Conservation (phyloP, 2,888 invertebrate genomes). For the Ennomos fuscantarius region DNA sequence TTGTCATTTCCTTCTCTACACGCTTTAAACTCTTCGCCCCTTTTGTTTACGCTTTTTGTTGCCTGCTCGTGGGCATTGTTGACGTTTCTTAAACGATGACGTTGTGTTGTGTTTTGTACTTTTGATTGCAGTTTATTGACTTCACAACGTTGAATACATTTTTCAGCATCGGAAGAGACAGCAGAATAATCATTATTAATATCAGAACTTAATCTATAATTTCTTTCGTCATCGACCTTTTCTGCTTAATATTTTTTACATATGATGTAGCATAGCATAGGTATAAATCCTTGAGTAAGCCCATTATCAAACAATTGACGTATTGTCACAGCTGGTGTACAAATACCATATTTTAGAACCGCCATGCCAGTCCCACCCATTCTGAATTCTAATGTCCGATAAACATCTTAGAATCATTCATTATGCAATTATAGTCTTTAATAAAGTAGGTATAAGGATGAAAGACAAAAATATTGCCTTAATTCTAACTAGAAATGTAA, state of each 20-base stretch:
- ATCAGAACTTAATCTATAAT: too few relatives aligned
- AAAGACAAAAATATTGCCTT: slow-evolving; percentile 35
- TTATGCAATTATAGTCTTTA: slow-evolving; percentile 49
- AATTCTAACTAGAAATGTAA: slow-evolving; percentile 60
- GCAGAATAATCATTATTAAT: too few relatives aligned
- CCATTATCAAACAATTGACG: slow-evolving; percentile 35
- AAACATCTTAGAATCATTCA: slow-evolving; percentile 31
- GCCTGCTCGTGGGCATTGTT: slow-evolving; percentile 31
- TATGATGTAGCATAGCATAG: not conserved
- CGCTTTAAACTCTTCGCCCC: slow-evolving; percentile 40
- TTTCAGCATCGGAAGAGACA: too few relatives aligned
- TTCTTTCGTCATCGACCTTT: too few relatives aligned
- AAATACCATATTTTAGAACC: slow-evolving; percentile 48
- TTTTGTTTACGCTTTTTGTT: slow-evolving; percentile 58
- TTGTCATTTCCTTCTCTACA: slow-evolving; percentile 41
- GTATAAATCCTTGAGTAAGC: slow-evolving; percentile 25
- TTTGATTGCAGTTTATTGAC: slow-evolving; percentile 20
- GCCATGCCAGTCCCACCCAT: slow-evolving; percentile 47
- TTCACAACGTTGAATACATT: too few relatives aligned
- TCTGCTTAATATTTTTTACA: too few relatives aligned
- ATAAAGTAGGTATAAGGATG: slow-evolving; percentile 48
- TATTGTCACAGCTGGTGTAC: slow-evolving; percentile 50
- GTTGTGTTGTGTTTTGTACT: slow-evolving; percentile 10
- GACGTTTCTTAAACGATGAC: slow-evolving; percentile 22
- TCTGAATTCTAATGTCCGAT: slow-evolving; percentile 62